phyloP scores from a whole-genome alignment of 1,140 invertebrate genomes.

The Stegodyphus dumicola region DNA sequence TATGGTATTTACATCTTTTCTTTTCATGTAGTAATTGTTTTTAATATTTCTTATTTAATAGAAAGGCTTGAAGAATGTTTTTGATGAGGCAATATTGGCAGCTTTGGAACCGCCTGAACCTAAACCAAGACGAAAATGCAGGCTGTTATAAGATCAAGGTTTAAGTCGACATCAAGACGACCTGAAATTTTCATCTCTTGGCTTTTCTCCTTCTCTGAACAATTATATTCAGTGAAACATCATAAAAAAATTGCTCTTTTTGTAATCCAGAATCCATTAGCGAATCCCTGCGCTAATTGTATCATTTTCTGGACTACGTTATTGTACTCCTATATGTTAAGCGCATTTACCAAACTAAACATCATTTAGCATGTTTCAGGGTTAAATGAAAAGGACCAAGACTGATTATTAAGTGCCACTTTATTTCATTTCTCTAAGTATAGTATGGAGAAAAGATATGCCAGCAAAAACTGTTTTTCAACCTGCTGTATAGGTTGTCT shows the following conservation, averaged over 20 bases:
- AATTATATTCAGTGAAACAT: conserved; percentile 27
- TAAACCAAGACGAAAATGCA: conserved; percentile 69
- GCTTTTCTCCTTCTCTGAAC: conserved; percentile 45
- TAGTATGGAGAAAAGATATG: conserved; percentile 26
- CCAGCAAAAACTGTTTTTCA: background rate
- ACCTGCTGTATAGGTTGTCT: background rate
- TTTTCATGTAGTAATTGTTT: background rate
- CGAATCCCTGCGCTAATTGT: conserved; percentile 15
- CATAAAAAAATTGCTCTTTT: conserved; percentile 37
- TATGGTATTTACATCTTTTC: too few species aligned
- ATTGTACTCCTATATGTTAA: conserved; percentile 3
- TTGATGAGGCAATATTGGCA: conserved; percentile 99
- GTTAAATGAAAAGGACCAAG: conserved; percentile 50
- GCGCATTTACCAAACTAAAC: conserved; percentile 33
- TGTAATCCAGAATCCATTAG: conserved; percentile 33
- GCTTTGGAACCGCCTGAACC: conserved; percentile 90
- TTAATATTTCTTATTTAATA: conserved; percentile 69
- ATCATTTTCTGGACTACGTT: conserved; percentile 15
- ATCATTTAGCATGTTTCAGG: conserved; percentile 42
- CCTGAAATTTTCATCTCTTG: conserved; percentile 19
- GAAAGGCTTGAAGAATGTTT: conserved; percentile 99
- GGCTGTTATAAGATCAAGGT: conserved; percentile 45
- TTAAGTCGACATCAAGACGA: background rate
- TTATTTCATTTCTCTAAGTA: conserved; percentile 33
- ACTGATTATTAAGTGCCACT: conserved; percentile 58